These are phyloP conservation scores for Calameuta idolon DNA, from an alignment of 2,888 invertebrate species.

Conservation along the genomic window DNA sequence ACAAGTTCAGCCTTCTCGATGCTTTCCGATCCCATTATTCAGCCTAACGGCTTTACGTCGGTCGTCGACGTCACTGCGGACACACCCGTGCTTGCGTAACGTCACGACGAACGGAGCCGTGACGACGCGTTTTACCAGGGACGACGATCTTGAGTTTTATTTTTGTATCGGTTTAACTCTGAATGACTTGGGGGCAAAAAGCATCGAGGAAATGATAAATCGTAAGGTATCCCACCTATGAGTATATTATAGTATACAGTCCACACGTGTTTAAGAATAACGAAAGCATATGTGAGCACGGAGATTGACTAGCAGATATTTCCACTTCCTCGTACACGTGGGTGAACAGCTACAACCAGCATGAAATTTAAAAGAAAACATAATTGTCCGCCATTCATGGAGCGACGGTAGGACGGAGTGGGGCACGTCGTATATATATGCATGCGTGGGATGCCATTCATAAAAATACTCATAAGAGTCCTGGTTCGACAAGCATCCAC, in stretches of 20 bases:
- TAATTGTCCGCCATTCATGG: slow-evolving; percentile 17
- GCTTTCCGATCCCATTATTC: background rate
- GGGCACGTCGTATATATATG: background rate
- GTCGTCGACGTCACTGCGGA: background rate
- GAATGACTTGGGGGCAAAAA: background rate
- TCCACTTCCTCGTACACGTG: slow-evolving; percentile 9
- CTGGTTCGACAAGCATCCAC: background rate
- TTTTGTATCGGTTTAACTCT: background rate
- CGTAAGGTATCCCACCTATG: background rate
- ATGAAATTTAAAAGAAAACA: slow-evolving; percentile 9
- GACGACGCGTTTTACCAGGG: background rate
- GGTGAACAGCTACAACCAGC: slow-evolving; percentile 15
- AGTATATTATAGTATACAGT: background rate
- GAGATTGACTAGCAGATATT: background rate
- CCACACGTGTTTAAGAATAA: background rate
- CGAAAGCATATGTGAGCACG: background rate
- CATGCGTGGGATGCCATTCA: background rate
- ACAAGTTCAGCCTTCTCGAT: background rate
- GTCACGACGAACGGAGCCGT: background rate
- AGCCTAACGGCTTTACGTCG: background rate
- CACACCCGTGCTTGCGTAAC: background rate
- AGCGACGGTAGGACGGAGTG: slow-evolving; percentile 4
- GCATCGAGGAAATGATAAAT: background rate
- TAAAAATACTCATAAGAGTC: background rate
- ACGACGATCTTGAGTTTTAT: background rate